These are phyloP conservation scores for Bursaphelenchus okinawaensis DNA, from an alignment of 2,888 invertebrate species.

Conservation along the genomic window DNA sequence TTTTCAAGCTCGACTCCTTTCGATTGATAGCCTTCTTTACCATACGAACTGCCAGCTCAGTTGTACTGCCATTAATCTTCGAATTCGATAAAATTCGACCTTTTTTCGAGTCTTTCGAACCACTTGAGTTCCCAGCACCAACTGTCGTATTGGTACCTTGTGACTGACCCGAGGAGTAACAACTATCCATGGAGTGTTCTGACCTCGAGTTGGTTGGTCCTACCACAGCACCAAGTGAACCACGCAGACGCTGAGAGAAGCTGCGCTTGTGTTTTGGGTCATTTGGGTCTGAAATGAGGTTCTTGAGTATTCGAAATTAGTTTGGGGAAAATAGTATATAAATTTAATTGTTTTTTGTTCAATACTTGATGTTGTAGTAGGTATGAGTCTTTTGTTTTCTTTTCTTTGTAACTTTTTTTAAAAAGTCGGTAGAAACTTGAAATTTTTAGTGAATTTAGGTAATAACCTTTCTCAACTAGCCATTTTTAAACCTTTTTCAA, in stretches of 20 bases:
- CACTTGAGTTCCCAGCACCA: neutral
- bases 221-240: neutral
- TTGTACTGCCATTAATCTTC: conserved; percentile 20
- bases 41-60: conserved; percentile 41
- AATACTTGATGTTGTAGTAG: too few species aligned
- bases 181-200: conserved; percentile 14
- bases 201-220: neutral
- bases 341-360: too few species aligned
- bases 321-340: too few species aligned
- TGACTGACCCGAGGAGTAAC: neutral
- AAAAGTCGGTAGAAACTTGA: too few species aligned
- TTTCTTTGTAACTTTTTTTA: neutral
- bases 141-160: conserved; percentile 1
- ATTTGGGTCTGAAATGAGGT: too few species aligned
- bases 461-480: too few species aligned
- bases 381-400: too few species aligned
- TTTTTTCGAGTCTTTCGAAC: neutral
- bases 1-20: conserved; percentile 52
- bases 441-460: too few species aligned
- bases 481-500: too few species aligned
- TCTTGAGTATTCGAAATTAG: too few species aligned
- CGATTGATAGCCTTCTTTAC: conserved; percentile 49
- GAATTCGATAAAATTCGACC: neutral
- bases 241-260: conserved; percentile 15
- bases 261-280: neutral